Evolutionary conservation across 2,888 invertebrate genomes (phyloP), one percentile per base, ranked within the genome.

Genomic region (Asteroscopus sphinx): DNA sequence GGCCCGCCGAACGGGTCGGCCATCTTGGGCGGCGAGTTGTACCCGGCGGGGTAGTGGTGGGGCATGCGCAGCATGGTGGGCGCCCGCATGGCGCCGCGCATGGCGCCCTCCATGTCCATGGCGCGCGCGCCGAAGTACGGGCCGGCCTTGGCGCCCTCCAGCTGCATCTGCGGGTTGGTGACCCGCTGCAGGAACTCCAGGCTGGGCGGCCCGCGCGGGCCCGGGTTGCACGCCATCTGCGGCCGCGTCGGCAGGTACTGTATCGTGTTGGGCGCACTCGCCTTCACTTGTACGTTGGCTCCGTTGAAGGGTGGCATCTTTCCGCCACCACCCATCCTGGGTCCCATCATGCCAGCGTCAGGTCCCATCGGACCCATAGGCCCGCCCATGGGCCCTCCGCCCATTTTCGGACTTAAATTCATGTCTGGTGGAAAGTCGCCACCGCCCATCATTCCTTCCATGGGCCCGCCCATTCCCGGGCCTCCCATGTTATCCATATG

Each of bases 191-290:
- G 93, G 91, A 98, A 98, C 81, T 98, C 98, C 68, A 98, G 94
- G 90, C 98, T 97, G 35, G 98, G 98, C 4, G 98, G 98, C 8
- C 97, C 97, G 39, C 98, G 94, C 0, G 97, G 97, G 48, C 95
- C 96, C 26, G 95, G 94, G 62, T 95, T 95, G 80, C 96, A 96
- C 9, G 96, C 95, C 80, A 96, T 96, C 85, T 98, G 98, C n/a
- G 99, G 98, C 91, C 98, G 96, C 47, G 98, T 98, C 16, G 99
- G 99, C 88, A 99, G 96, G 95, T 99, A 99, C 95, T 99, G 99
- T 86, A 99, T 99, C 32, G 99, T 99, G 91, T 99, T 99, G 0
- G 99, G 99, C 9, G 99, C 98, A 89, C 98, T 98, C 8, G 99
- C 97, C 91, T 99, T 99, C 21, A 99, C 98, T 92, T 98, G 98